Base-by-base conservation (phyloP, 2,113 vertebrate genomes). In the Tympanuchus pallidicinctus region DNA sequence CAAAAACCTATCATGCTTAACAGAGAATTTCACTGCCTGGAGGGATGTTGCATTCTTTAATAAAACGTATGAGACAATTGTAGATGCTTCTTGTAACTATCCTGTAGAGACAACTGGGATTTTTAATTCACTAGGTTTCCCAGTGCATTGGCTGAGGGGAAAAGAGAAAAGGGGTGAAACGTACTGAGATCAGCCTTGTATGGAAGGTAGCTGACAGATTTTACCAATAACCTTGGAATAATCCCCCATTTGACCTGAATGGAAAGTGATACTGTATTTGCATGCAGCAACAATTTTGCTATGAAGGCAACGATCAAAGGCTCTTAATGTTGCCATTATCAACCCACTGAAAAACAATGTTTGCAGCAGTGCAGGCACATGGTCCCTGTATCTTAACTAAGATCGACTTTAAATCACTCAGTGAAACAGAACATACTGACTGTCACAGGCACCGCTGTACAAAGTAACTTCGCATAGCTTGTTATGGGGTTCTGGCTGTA, bases 391-490 rank as follows among this genome's bases (percentile, higher is more conserved):
- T 92, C 83, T 95, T 43, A 78, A 48, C 34, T n/a, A 45, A 84
- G 73, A 95, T 94, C 88, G 52, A 24, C 61, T 81, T 77, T 40
- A 43, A 93, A 92, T 86, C 80, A 60, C 69, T 64, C 57, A 48
- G 32, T 83, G 57, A 52, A 79, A 52, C 76, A 72, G 67, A 87
- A 88, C 57, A 86, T 67, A 86, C 90, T 88, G 86, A 91, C 67
- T 64, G 82, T 85, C 52, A 71, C 76, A 36, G 69, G 65, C 45
- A 82, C 2, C 2, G 8, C 45, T 82, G 50, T 18, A 28, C 2
- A 1, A 54, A 69, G 22, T 30, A 48, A 52, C 73, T 95, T 91
- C 85, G 64, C 28, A 77, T 60, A 77, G 42, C 17, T 81, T 86
- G 45, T 45, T 36, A 3, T 47, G 32, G 75, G 50, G 11, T 64